phyloP scores from a whole-genome alignment of 2,888 invertebrate genomes.

The Andrena bicolor region DNA sequence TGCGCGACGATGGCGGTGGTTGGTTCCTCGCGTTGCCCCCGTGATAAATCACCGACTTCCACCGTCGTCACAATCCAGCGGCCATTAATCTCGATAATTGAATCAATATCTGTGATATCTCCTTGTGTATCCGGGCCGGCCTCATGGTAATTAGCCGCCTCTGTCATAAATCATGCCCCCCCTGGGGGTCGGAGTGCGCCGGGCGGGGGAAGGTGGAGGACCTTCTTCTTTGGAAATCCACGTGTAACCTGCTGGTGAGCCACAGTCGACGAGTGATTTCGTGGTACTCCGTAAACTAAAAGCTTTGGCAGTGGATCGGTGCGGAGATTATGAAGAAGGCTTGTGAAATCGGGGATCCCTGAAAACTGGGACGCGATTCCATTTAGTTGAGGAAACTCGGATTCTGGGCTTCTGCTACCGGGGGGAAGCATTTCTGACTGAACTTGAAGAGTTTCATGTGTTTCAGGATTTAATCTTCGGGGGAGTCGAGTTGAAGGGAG shows the following conservation, averaged over 20 bases:
- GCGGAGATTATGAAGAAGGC: no score
- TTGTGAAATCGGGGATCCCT: no score
- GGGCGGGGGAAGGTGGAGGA: background rate
- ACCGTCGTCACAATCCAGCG: conserved; percentile 70
- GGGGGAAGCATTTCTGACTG: no score
- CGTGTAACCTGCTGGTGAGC: background rate
- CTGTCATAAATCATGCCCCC: conserved; percentile 75
- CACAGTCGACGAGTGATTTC: conserved; percentile 7
- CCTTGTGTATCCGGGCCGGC: conserved; percentile 69
- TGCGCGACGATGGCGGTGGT: conserved; percentile 22
- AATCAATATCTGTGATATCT: conserved; percentile 81
- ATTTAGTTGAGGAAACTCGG: no score
- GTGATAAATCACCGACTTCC: conserved; percentile 73
- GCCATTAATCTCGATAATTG: conserved; percentile 83
- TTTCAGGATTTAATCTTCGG: no score
- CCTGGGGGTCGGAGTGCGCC: conserved; percentile 52
- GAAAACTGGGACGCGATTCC: no score
- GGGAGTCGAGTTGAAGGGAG: no score
- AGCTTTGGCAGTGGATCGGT: conserved; percentile 18
- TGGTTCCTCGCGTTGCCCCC: conserved; percentile 43
- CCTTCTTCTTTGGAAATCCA: background rate
- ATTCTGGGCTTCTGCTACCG: no score
- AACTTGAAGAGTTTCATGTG: no score
- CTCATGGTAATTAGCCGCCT: conserved; percentile 73
- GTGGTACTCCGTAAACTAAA: conserved; percentile 40